Percentiles rank a stretch among this genome's conserved stretches.
Evolutionary conservation across 92 coral and sea anemone genomes (phyloP).

Genomic region (Blastomussa wellsi): DNA sequence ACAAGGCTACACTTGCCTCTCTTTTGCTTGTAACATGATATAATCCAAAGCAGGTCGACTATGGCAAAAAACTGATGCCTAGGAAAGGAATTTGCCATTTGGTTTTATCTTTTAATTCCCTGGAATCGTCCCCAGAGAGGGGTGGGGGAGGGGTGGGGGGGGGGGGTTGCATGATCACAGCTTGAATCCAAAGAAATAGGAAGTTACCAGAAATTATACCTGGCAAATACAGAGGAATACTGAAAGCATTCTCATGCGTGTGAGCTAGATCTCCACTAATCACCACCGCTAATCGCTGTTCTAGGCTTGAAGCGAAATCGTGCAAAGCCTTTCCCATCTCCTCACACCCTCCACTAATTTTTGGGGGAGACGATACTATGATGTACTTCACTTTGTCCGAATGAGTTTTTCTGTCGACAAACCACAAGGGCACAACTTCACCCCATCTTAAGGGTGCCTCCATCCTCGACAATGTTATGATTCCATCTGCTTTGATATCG

Average conservation of each 20-base stretch:
- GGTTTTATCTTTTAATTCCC: too few relatives aligned
- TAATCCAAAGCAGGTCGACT: too few relatives aligned
- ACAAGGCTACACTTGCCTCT: too few relatives aligned
- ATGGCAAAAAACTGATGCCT: too few relatives aligned
- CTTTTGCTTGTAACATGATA: too few relatives aligned
- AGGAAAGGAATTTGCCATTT: too few relatives aligned
- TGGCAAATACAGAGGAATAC: constrained; percentile 66
- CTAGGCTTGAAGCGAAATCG: constrained; percentile 39
- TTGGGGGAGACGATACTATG: constrained; percentile 27
- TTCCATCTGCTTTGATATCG: constrained; percentile 60
- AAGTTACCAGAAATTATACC: too few relatives aligned
- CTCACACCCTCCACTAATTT: constrained; percentile 14
- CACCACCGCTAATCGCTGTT: constrained; percentile 63
- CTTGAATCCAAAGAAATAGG: too few relatives aligned
- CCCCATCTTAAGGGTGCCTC: constrained; percentile 83
- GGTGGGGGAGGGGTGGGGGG: too few relatives aligned
- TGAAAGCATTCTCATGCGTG: constrained; percentile 44
- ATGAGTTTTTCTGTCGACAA: constrained; percentile 47
- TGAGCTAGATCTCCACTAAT: constrained; percentile 81
- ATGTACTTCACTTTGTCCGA: constrained; percentile 64
- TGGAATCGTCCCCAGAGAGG: too few relatives aligned
- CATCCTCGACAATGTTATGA: constrained; percentile 51
- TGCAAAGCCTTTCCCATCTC: constrained; percentile 55
- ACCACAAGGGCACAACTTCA: constrained; percentile 80
- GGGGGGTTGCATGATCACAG: too few relatives aligned